A percentile compares a stretch with the other conserved stretches of the same genome.
phyloP scores from a whole-genome alignment of 1,140 invertebrate genomes.

The Oryzaephilus surinamensis region DNA sequence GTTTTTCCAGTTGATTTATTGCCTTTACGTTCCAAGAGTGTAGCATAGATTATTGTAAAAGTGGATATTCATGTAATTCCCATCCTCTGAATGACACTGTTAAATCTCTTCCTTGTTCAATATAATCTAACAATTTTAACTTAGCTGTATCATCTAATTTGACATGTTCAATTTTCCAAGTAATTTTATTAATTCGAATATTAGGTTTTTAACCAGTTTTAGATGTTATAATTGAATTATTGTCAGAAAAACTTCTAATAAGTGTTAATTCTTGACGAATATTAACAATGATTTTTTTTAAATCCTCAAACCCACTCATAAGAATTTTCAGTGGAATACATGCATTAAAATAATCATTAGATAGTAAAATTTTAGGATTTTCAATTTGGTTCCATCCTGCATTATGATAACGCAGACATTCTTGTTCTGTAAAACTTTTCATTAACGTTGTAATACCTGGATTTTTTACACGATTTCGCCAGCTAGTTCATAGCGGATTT shows the following conservation, averaged over 20 bases:
- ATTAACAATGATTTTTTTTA: conserved; percentile 14
- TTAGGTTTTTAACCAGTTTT: conserved; percentile 7
- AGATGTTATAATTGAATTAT: conserved; percentile 7
- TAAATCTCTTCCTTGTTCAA: conserved; percentile 13
- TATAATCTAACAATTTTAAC: conserved; percentile 12
- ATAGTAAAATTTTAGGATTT: not conserved
- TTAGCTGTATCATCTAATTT: conserved; percentile 8
- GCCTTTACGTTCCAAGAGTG: conserved; percentile 22
- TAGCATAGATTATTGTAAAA: conserved; percentile 13
- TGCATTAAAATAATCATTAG: conserved; percentile 10
- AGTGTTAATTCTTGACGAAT: conserved; percentile 14
- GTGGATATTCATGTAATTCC: conserved; percentile 29
- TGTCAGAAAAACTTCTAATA: conserved; percentile 13
- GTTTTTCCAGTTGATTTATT: conserved; percentile 16
- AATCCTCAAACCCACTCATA: conserved; percentile 14
- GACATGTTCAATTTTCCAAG: conserved; percentile 12
- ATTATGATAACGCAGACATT: conserved; percentile 4
- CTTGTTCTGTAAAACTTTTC: not conserved
- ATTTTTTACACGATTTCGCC: not conserved
- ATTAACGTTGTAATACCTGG: conserved; percentile 8
- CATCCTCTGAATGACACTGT: conserved; percentile 25
- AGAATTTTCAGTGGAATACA: conserved; percentile 12
- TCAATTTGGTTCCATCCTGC: conserved; percentile 4
- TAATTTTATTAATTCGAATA: conserved; percentile 11
- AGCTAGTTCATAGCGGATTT: conserved; percentile 7